Evolutionary conservation across 1,140 invertebrate genomes (phyloP).

Genomic region (Dryas iulia): DNA sequence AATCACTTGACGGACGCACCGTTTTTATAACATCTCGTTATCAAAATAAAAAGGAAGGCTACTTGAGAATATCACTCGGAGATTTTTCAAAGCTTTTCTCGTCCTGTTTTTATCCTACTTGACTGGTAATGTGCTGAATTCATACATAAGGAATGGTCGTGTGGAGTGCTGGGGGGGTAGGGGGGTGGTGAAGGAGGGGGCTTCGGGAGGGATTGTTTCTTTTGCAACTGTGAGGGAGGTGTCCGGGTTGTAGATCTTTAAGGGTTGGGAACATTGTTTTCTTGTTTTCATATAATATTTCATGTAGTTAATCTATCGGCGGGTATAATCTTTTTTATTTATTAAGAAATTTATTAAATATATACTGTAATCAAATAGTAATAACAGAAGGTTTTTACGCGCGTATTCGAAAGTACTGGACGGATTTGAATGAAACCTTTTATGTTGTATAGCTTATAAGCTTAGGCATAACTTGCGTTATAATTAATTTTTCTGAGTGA

Average conservation of each 20-base stretch:
- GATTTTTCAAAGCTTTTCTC: constrained; percentile 79
- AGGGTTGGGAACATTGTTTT: constrained; percentile 3
- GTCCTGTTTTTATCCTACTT: constrained; percentile 81
- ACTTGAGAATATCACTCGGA: constrained; percentile 61
- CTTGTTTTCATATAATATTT: no score
- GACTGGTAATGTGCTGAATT: constrained; percentile 81
- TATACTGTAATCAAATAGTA: no score
- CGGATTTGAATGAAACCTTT: no score
- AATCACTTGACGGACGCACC: constrained; percentile 36
- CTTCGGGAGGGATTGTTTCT: constrained; percentile 46
- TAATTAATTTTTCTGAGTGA: no score
- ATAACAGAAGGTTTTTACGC: no score
- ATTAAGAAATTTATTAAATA: no score
- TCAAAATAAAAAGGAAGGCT: constrained; percentile 56
- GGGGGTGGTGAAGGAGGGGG: constrained; percentile 28
- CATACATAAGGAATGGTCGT: constrained; percentile 79
- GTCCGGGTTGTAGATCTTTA: constrained; percentile 17
- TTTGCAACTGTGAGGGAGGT: constrained; percentile 47
- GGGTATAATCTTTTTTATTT: no score
- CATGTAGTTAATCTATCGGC: no score
- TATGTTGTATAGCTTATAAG: no score
- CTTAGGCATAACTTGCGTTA: no score
- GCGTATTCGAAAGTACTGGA: no score
- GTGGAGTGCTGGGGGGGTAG: constrained; percentile 53
- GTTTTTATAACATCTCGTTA: constrained; percentile 42